Percentiles rank a stretch among this genome's conserved stretches.
phyloP scores from a whole-genome alignment of 35 echinoderm and acorn worm genomes.

The Heliocidaris erythrogramma region DNA sequence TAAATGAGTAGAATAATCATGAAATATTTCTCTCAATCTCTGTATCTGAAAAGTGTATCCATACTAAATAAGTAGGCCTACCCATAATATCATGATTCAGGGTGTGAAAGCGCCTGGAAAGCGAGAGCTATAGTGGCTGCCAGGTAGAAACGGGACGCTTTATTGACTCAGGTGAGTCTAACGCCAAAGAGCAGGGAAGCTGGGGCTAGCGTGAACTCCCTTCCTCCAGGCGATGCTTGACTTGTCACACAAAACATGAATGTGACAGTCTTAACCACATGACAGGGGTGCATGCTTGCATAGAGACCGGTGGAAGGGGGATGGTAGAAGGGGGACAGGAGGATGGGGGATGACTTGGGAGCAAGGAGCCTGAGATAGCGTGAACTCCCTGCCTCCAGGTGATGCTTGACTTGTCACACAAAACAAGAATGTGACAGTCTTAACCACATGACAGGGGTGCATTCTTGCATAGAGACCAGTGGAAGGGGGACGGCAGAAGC shows the following conservation, averaged over 20 bases:
- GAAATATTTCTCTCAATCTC: too few relatives aligned
- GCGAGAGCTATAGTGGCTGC: not conserved
- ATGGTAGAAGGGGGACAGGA: not conserved
- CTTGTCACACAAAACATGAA: not conserved
- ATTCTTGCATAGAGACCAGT: too few relatives aligned
- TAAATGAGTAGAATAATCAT: too few relatives aligned
- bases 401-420: too few relatives aligned
- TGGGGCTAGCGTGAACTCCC: not conserved
- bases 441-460: too few relatives aligned
- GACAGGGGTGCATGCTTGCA: not conserved
- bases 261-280: not conserved
- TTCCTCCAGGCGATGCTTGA: not conserved
- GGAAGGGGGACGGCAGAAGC: too few relatives aligned
- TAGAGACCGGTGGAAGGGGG: not conserved
- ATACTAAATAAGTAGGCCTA: too few relatives aligned
- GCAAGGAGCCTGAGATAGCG: too few relatives aligned
- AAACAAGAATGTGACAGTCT: too few relatives aligned
- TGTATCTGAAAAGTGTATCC: too few relatives aligned
- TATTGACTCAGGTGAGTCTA: not conserved
- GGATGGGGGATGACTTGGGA: too few relatives aligned
- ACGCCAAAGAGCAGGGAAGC: not conserved
- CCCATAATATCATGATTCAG: not conserved
- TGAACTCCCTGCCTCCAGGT: too few relatives aligned
- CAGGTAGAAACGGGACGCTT: not conserved
- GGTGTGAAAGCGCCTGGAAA: not conserved